These are phyloP conservation scores for Aphelenchoides fujianensis DNA, from an alignment of 1,140 invertebrate genomes.

Conservation along the genomic window DNA sequence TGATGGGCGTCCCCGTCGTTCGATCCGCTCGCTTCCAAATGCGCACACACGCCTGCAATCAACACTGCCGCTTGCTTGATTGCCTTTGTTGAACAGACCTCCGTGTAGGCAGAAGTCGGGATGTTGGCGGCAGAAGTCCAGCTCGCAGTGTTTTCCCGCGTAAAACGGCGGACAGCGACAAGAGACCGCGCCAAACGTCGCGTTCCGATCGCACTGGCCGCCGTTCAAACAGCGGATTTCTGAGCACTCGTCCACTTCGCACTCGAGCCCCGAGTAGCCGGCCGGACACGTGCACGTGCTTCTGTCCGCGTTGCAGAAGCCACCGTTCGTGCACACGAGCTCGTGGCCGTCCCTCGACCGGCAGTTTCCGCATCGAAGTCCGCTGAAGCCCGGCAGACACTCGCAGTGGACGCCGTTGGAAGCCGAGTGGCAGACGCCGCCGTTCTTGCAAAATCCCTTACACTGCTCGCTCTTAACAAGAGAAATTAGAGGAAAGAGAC, in stretches of 20 bases:
- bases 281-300: not conserved
- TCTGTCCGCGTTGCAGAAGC: not conserved
- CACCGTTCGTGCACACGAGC: not conserved
- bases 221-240: not conserved
- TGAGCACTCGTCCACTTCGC: not conserved
- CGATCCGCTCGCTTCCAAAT: not conserved
- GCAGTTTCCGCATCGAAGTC: slow-evolving; percentile 2
- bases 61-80: no score
- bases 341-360: not conserved
- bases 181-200: not conserved
- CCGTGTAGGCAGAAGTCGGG: not conserved
- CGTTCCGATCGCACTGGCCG: not conserved
- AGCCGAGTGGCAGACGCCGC: not conserved
- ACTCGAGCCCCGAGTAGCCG: not conserved
- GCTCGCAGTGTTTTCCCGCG: not conserved
- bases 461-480: no score
- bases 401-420: slow-evolving; percentile 4
- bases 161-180: not conserved
- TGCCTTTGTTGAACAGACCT: no score
- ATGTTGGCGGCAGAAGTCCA: not conserved
- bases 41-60: slow-evolving; percentile 7
- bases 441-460: not conserved
- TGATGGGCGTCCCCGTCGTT: no score
- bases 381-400: not conserved
- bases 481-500: no score